Conservation (phyloP, 1,140 invertebrate genomes). For the Drosophila willistoni region DNA sequence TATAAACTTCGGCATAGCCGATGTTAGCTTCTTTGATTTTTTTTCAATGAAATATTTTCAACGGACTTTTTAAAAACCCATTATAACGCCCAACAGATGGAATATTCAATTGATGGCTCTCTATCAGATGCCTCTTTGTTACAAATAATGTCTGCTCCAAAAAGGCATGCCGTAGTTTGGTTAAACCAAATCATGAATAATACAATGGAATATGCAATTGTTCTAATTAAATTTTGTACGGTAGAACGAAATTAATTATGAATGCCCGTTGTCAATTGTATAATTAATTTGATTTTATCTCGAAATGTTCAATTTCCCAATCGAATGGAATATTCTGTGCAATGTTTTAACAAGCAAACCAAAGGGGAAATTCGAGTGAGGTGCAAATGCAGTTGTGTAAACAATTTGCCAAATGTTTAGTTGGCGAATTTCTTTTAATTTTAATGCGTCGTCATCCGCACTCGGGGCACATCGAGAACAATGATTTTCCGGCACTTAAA, state of each 20-base stretch:
- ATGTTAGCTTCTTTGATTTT: no score
- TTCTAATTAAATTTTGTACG: background rate
- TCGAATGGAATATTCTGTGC: background rate
- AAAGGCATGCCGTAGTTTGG: no score
- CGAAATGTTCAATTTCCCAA: background rate
- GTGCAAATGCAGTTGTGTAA: background rate
- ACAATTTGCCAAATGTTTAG: background rate
- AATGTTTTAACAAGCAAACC: background rate
- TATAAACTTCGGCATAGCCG: no score
- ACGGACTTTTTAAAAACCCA: no score
- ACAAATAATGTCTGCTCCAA: no score
- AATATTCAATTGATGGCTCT: no score
- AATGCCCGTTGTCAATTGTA: background rate
- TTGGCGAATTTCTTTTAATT: background rate
- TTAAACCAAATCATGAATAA: background rate
- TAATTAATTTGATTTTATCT: conserved; percentile 1
- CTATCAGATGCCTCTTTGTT: no score
- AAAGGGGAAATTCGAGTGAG: background rate
- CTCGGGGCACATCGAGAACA: background rate
- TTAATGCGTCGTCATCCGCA: background rate
- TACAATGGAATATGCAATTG: background rate
- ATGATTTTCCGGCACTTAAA: background rate
- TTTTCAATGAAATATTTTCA: no score
- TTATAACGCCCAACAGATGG: background rate
- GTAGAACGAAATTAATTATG: background rate